Evolutionary conservation across 2,888 invertebrate species (phyloP), one percentile per base, ranked within the genome.

Genomic region (Dasysyrphus albostriatus): DNA sequence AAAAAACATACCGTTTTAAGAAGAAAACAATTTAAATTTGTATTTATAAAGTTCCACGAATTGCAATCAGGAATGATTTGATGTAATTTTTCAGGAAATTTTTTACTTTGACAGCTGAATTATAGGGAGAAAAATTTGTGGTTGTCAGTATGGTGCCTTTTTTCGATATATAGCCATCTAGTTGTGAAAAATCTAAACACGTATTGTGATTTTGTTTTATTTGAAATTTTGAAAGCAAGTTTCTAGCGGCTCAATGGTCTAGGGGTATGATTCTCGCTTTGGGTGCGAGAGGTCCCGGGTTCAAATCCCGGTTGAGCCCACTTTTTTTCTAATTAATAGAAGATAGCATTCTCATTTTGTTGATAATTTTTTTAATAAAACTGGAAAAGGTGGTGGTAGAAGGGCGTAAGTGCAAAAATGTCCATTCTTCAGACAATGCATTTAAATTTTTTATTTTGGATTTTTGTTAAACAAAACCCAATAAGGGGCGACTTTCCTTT

Each of bases 271-370:
- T 91, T 91, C 91, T 92, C 91, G 91, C 91, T 91, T 91, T 91
- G 91, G 92, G 91, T 91, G 91, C 92, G 91, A 92, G 91, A 91
- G 91, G 92, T 91, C 91, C 91, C 91, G 91, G 91, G 92, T 91
- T 91, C 91, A 92, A 91, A 91, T 92, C 92, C 92, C 92, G 91
- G 91, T 91, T 91, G 91, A 91, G 92, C 91, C 91, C 92, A 69
- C 0, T 10, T 5, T 1, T 24, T 3, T 70, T 73, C 72, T 67
- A 6, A 54, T 2, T 56, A 0, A n/a, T n/a, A n/a, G n/a, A n/a
- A n/a, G n/a, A n/a, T n/a, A n/a, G n/a, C n/a, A n/a, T n/a, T n/a
- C n/a, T n/a, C n/a, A n/a, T n/a, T n/a, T n/a, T n/a, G n/a, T n/a
- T n/a, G n/a, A n/a, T n/a, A n/a, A n/a, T n/a, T 56, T 65, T 74